Evolutionary conservation across 2,113 vertebrate genomes (phyloP), one percentile per base, ranked within the genome.

Genomic region (Sinocyclocheilus anshuiensis): DNA sequence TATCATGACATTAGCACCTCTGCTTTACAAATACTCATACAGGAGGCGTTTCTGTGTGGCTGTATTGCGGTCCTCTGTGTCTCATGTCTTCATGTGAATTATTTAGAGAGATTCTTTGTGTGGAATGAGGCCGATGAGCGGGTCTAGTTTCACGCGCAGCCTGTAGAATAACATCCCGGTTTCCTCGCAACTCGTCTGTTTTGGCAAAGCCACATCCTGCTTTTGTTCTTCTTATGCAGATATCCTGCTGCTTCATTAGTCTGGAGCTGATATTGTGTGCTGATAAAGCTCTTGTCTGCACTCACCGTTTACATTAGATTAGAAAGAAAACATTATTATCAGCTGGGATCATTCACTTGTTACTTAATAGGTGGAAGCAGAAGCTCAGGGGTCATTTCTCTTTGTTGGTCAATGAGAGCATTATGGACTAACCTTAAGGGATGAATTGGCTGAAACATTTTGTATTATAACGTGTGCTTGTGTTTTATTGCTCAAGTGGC

Each of bases 41-140:
- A 24, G 12, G 7, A 72, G 1, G 26, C 57, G 81, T 39, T 74
- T 16, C 45, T 83, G 7, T 29, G 4, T 4, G 57, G 53, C 72
- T 79, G 61, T 84, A 72, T 3, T 80, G 72, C 81, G 84, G 59
- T 45, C 4, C 42, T 48, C 42, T 42, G 45, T 63, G 36, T 63
- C 36, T 22, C 13, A 9, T 29, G 33, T 5, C 22, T 11, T 86
- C 29, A 1, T 33, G 84, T 93, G 87, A 92, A 92, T 93, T 87
- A 92, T 92, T 93, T 80, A 93, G 61, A 24, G 59, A 22, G 20
- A 78, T 26, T 84, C 69, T 81, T 87, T 88, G 87, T 89, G 87
- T 82, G 69, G 75, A 90, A 26, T 36, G 86, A 82, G 84, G 77
- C 83, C 61, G 53, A 45, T 33, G 84, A 81, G 55, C 65, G 69